Conservation (phyloP, 1,140 invertebrate species). For the Aphelinus atriplicis region DNA sequence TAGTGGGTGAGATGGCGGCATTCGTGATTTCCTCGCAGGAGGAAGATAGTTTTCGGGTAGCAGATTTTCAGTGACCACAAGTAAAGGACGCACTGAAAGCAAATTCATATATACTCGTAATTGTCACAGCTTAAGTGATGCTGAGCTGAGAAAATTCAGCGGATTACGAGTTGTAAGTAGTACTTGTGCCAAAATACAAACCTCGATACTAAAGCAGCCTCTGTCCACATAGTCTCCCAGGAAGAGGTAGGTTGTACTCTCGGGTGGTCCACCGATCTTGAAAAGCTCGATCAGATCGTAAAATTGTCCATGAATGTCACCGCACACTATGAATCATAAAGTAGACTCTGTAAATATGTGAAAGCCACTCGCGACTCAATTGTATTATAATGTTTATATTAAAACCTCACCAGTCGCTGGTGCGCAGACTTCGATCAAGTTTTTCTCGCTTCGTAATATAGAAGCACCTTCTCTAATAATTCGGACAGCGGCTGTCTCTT, state of each 20-base stretch:
- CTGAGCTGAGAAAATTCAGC: background rate
- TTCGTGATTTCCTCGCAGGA: constrained; percentile 99
- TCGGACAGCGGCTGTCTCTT: constrained; percentile 94
- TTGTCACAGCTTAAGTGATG: too few relatives aligned
- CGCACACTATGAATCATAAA: constrained; percentile 82
- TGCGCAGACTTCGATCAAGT: constrained; percentile 99
- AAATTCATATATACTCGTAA: background rate
- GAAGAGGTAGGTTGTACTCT: constrained; percentile 99
- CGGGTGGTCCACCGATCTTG: constrained; percentile 97
- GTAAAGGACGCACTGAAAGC: constrained; percentile 95
- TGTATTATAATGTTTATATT: too few relatives aligned
- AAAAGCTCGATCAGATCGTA: constrained; percentile 99
- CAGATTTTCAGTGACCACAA: constrained; percentile 99
- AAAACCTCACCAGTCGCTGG: constrained; percentile 88
- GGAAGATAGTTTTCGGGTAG: constrained; percentile 97
- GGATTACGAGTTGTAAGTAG: background rate
- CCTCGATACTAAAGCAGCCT: constrained; percentile 99
- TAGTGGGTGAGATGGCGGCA: constrained; percentile 99
- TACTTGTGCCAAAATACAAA: constrained; percentile 61
- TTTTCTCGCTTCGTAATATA: constrained; percentile 95
- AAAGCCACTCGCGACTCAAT: background rate
- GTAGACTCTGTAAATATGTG: background rate
- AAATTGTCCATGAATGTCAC: constrained; percentile 99
- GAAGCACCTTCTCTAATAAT: constrained; percentile 98
- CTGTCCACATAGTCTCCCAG: constrained; percentile 99